These are phyloP conservation scores for Peromyscus melanophrys DNA, from an alignment of 2,797 vertebrate species.

Conservation along the genomic window DNA sequence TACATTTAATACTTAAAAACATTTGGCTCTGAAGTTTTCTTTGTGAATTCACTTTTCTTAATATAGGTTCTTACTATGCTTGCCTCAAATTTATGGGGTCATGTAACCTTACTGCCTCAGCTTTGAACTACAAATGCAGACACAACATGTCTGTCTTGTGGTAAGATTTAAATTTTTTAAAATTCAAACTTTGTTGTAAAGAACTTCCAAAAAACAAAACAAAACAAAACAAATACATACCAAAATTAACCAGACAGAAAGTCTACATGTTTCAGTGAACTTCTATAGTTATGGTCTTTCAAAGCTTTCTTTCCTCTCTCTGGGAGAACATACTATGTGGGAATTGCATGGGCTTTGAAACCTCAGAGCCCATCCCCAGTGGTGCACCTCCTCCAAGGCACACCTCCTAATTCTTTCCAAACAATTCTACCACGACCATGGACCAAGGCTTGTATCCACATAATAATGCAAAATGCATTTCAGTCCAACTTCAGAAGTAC, in stretches of 20 bases:
- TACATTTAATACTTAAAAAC: conserved; percentile 1
- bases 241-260: neutral
- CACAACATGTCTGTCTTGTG: too few species aligned
- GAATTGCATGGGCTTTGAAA: too few species aligned
- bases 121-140: neutral
- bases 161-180: neutral
- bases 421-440: too few species aligned
- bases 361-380: too few species aligned
- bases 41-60: neutral
- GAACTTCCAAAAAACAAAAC: neutral
- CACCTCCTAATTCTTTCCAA: too few species aligned
- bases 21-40: neutral
- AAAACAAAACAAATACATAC: neutral
- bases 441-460: too few species aligned
- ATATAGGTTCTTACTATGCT: neutral
- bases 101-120: neutral
- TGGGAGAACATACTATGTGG: neutral
- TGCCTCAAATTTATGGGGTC: neutral
- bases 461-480: too few species aligned
- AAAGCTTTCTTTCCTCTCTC: neutral
- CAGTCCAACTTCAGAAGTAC: too few species aligned
- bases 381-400: too few species aligned
- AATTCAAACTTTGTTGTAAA: neutral
- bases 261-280: neutral
- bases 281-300: neutral